Percentiles rank a stretch among this genome's conserved stretches.
Evolutionary conservation across 2,888 invertebrate species (phyloP).

Genomic region (Rhynchonema sp.): DNA sequence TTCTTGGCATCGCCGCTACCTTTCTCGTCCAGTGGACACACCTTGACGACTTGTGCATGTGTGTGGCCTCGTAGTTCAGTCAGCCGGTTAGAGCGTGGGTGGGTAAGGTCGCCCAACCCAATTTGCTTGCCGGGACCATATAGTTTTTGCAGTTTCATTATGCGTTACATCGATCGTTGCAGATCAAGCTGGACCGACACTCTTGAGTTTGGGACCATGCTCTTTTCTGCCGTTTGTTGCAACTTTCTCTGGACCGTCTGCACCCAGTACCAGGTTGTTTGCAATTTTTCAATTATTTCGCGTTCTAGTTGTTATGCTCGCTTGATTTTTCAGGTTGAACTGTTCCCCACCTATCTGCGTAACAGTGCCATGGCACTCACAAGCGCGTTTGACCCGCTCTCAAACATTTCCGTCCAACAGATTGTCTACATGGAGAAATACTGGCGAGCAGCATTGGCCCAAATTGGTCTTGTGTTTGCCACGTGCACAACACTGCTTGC

Average conservation of each 20-base stretch:
- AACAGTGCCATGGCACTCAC: slow-evolving; percentile 2
- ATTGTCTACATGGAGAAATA: slow-evolving; percentile 1
- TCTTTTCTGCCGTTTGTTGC: not conserved
- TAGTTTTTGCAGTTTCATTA: no score
- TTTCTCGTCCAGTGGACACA: no score
- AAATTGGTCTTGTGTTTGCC: not conserved
- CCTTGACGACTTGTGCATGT: no score
- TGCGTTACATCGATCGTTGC: no score
- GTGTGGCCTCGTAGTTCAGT: no score
- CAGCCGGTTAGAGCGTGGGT: no score
- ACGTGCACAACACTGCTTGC: not conserved
- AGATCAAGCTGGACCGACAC: not conserved
- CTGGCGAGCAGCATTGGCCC: not conserved
- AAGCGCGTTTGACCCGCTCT: not conserved
- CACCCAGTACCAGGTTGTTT: slow-evolving; percentile 4
- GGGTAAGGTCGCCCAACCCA: no score
- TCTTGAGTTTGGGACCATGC: not conserved
- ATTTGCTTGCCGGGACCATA: no score
- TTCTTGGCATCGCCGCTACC: no score
- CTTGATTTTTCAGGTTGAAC: no score
- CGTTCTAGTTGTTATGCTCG: no score
- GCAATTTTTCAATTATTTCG: no score
- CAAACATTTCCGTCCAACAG: not conserved
- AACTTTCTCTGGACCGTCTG: slow-evolving; percentile 2
- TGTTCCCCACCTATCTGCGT: slow-evolving; percentile 5